Conservation (phyloP, 2,113 vertebrate genomes). For the Epinephelus fuscoguttatus region DNA sequence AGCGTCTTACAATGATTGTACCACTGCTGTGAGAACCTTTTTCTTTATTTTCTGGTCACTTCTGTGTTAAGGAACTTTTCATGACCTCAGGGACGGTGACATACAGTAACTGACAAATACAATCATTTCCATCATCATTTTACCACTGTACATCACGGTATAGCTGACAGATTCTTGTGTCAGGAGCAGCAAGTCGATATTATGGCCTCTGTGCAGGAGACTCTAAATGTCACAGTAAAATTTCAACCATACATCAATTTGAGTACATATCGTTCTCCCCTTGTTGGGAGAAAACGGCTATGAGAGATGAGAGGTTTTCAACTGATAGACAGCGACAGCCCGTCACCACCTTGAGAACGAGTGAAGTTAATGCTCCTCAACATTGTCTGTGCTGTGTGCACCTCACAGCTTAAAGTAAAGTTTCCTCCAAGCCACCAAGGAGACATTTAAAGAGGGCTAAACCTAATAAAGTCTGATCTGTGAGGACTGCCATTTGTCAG, state of each 20-base stretch:
- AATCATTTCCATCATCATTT: conserved; percentile 41
- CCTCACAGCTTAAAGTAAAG: conserved; percentile 31
- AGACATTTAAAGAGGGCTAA: conserved; percentile 60
- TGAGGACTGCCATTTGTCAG: conserved; percentile 59
- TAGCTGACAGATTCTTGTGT: conserved; percentile 30
- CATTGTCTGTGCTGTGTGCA: conserved; percentile 6
- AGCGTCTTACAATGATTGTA: neutral
- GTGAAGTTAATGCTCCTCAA: conserved; percentile 24
- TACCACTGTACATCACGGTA: neutral
- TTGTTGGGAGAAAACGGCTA: neutral
- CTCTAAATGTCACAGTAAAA: conserved; percentile 58
- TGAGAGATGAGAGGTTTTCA: conserved; percentile 2
- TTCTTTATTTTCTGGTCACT: neutral
- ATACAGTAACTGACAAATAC: conserved; percentile 28
- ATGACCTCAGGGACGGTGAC: conserved; percentile 2
- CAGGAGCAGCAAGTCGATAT: conserved; percentile 36
- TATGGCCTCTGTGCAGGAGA: conserved; percentile 12
- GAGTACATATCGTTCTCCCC: conserved; percentile 5
- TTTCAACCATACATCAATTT: conserved; percentile 42
- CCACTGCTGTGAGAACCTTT: neutral
- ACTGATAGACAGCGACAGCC: conserved; percentile 1
- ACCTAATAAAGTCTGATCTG: conserved; percentile 60
- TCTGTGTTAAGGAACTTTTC: neutral
- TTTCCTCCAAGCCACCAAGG: conserved; percentile 41
- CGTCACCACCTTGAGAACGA: conserved; percentile 8